A percentile compares a stretch with the other conserved stretches of the same genome.
These are phyloP conservation scores for Drosophila monieri DNA, from an alignment of 2,888 invertebrate genomes.

Conservation along the genomic window DNA sequence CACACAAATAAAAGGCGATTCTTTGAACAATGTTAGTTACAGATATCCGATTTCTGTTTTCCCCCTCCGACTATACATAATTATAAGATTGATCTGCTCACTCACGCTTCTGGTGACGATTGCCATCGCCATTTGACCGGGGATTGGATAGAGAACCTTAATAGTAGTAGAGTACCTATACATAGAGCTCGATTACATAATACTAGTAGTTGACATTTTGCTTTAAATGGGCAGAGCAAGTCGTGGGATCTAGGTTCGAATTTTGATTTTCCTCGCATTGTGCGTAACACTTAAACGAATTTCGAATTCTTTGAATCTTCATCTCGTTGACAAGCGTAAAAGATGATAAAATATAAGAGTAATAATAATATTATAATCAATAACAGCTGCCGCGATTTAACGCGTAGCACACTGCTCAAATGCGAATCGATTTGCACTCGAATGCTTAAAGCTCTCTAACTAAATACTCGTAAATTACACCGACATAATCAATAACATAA, in stretches of 20 bases:
- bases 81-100: conserved; percentile 8
- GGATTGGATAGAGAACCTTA: conserved; percentile 35
- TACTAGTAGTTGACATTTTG: conserved; percentile 66
- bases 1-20: conserved; percentile 68
- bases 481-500: conserved; percentile 19
- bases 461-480: conserved; percentile 17
- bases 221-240: conserved; percentile 55
- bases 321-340: conserved; percentile 46
- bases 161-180: conserved; percentile 32
- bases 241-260: conserved; percentile 18
- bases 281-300: conserved; percentile 55
- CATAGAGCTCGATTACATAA: conserved; percentile 68
- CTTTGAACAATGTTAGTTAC: conserved; percentile 63
- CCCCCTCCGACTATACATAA: conserved; percentile 1
- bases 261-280: conserved; percentile 69
- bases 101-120: conserved; percentile 42
- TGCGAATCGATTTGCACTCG: conserved; percentile 27
- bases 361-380: conserved; percentile 15
- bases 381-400: conserved; percentile 33
- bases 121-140: conserved; percentile 34
- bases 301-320: conserved; percentile 61
- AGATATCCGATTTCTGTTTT: conserved; percentile 10
- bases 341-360: conserved; percentile 14
- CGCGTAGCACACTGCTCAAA: conserved; percentile 16
- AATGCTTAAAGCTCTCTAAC: conserved; percentile 27